Evolutionary conservation across 2,113 vertebrate genomes (phyloP).

Genomic region (Girardinichthys multiradiatus): DNA sequence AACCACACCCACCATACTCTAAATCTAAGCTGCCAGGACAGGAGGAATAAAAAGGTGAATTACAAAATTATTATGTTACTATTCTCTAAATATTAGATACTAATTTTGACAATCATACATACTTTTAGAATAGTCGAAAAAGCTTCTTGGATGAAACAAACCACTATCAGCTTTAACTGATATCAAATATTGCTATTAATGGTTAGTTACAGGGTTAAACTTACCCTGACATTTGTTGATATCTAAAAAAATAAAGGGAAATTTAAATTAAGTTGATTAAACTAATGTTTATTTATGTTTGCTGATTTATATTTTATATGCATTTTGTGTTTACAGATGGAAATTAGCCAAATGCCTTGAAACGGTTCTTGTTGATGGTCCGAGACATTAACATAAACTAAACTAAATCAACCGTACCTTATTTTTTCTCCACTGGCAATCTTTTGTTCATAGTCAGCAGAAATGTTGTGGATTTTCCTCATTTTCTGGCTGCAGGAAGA

Average conservation of each 20-base stretch:
- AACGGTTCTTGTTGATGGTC: neutral
- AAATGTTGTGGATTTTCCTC: conserved; percentile 25
- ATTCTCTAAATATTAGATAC: neutral
- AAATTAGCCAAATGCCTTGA: neutral
- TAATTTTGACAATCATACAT: neutral
- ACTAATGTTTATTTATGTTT: no score
- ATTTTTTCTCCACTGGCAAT: conserved; percentile 17
- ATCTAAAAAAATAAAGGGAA: neutral
- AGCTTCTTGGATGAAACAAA: no score
- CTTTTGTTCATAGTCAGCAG: conserved; percentile 52
- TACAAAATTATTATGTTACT: no score
- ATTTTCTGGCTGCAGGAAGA: conserved; percentile 29
- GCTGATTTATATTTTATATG: neutral
- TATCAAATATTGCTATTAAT: neutral
- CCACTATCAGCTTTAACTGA: neutral
- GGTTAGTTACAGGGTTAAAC: neutral
- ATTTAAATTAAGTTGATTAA: neutral
- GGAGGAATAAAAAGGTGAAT: neutral
- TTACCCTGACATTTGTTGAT: neutral
- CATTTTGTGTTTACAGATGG: neutral
- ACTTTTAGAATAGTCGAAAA: neutral
- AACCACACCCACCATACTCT: neutral
- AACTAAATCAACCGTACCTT: conserved; percentile 26
- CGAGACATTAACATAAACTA: neutral
- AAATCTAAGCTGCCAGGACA: neutral